Evolutionary conservation across 2,888 invertebrate species (phyloP).

Genomic region (Tetramorium bicarinatum): DNA sequence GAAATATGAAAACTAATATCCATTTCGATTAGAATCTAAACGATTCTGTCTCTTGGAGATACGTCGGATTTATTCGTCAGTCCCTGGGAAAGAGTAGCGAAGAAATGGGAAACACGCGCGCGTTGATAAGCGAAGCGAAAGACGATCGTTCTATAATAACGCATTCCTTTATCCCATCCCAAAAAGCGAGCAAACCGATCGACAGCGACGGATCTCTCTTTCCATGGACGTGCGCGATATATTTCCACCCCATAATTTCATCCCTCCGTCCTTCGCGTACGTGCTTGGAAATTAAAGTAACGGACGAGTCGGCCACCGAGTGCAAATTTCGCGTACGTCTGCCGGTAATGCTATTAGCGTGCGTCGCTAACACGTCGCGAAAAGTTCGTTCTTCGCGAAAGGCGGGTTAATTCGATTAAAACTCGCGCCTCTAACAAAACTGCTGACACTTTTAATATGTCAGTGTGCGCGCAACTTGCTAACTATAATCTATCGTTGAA

Average conservation of each 20-base stretch:
- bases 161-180: slow-evolving; percentile 32
- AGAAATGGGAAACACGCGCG: slow-evolving; percentile 39
- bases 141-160: slow-evolving; percentile 45
- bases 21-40: slow-evolving; percentile 29
- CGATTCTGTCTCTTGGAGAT: not conserved
- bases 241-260: slow-evolving; percentile 53
- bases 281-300: slow-evolving; percentile 54
- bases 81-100: not conserved
- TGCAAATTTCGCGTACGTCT: slow-evolving; percentile 51
- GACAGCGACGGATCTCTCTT: slow-evolving; percentile 49
- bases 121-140: slow-evolving; percentile 48
- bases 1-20: slow-evolving; percentile 15
- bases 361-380: slow-evolving; percentile 50
- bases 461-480: slow-evolving; percentile 11
- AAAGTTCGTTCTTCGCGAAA: slow-evolving; percentile 57
- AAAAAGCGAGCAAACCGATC: slow-evolving; percentile 49
- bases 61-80: slow-evolving; percentile 40
- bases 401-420: slow-evolving; percentile 61
- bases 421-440: slow-evolving; percentile 58
- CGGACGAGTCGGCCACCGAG: slow-evolving; percentile 36
- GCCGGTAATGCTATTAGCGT: slow-evolving; percentile 65
- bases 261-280: slow-evolving; percentile 43
- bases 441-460: slow-evolving; percentile 65
- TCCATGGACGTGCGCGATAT: slow-evolving; percentile 43
- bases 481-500: slow-evolving; percentile 36